Base-by-base conservation (phyloP, 2,888 invertebrate genomes). In the Drosophila engyochracea region DNA sequence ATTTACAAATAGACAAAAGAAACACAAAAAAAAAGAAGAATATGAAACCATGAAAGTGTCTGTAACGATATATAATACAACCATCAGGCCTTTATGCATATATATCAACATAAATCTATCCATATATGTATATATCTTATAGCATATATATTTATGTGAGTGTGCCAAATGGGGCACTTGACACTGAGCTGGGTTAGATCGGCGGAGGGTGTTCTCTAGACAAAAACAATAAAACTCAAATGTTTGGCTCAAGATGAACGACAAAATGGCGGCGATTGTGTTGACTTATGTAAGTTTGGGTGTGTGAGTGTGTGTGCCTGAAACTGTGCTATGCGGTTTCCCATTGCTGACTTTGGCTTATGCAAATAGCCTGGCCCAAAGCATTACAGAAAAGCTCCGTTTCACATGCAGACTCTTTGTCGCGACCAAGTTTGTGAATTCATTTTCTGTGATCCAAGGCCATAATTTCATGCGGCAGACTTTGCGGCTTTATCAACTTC, bases 261-360 rank as follows among this genome's bases (percentile, higher is more conserved):
- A 79, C 83, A 72, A 82, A 79, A 82, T 80, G 79, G 82, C 79
- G 82, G 60, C 82, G 74, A 68, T 55, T 78, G 64, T 79, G 63
- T 69, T 75, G 71, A 72, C 53, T 74, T 60, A 30, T 72, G 16
- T 59, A 37, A 25, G 25, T 30, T 54, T 54, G 30, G n/a, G 31
- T 35, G n/a, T 52, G 63, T 51, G 19, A 58, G 22, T 41, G 6
- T 55, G 33, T 39, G 7, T 61, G 65, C 70, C 60, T 19, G 49
- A 67, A 71, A 76, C 37, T 66, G 49, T 68, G 61, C 60, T 59
- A 35, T 47, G 62, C 75, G 79, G 71, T 67, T 71, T 68, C 37
- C 33, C 39, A 58, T 39, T 64, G 22, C 53, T 47, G 28, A 30
- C 30, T 47, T 49, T 14, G 58, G 54, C 74, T 77, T 68, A 81